Conservation (phyloP, 2,888 invertebrate genomes). For the Penaeus monodon region DNA sequence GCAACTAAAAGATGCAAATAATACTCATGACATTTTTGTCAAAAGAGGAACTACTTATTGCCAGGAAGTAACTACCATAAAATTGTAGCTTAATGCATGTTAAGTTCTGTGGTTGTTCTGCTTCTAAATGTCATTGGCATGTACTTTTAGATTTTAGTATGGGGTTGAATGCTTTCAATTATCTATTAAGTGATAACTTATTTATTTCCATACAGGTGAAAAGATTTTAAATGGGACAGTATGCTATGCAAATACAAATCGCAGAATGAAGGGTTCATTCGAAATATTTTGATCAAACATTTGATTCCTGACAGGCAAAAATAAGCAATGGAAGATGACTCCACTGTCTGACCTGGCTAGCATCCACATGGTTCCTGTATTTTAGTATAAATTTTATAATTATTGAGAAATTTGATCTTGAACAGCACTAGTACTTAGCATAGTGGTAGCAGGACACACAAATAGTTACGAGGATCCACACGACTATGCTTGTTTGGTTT, state of each 20-base stretch:
- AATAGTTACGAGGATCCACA: no score
- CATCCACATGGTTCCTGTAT: no score
- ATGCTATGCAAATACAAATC: not conserved
- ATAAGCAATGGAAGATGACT: constrained; percentile 28
- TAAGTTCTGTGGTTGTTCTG: constrained; percentile 27
- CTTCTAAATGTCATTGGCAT: constrained; percentile 25
- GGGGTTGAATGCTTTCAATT: no score
- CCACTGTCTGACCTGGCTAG: constrained; percentile 28
- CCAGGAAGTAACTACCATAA: constrained; percentile 42
- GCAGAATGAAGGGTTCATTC: not conserved
- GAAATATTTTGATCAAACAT: not conserved
- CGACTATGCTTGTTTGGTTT: no score
- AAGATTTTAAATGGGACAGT: not conserved
- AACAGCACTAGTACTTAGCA: no score
- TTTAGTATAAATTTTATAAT: no score
- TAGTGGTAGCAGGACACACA: no score
- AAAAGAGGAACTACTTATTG: constrained; percentile 12
- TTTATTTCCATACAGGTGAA: constrained; percentile 35
- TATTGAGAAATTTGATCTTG: no score
- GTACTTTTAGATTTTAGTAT: constrained; percentile 4
- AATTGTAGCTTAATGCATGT: constrained; percentile 42
- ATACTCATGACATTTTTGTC: not conserved
- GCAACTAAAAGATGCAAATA: not conserved
- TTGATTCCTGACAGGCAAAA: not conserved
- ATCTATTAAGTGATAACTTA: not conserved